Conservation (phyloP, 2,113 vertebrate species). For the Vulpes vulpes region DNA sequence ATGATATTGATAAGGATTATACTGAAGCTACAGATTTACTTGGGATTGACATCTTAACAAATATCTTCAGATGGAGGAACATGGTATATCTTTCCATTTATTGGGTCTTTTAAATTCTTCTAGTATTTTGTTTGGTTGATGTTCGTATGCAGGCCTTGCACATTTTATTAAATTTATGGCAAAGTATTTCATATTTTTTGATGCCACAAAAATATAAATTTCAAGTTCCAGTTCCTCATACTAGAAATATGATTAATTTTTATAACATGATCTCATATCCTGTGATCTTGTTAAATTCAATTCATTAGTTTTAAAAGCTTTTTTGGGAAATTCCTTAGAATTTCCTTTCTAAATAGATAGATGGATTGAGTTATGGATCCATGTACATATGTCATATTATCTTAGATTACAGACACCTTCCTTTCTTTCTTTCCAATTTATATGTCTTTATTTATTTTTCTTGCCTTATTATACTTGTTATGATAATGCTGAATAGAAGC, state of each 20-base stretch:
- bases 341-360: neutral
- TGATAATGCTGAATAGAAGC: neutral
- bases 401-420: neutral
- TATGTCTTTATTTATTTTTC: constrained; percentile 2
- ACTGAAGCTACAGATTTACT: neutral
- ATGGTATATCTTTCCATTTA: neutral
- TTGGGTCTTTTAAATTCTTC: neutral
- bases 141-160: neutral
- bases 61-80: neutral
- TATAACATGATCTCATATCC: neutral
- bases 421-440: neutral
- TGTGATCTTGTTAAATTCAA: neutral
- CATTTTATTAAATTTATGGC: constrained; percentile 26
- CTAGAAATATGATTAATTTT: constrained; percentile 31
- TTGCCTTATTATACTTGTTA: neutral
- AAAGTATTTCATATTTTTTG: constrained; percentile 21
- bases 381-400: neutral
- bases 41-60: neutral
- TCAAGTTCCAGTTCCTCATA: neutral
- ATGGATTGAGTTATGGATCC: neutral
- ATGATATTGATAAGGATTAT: neutral
- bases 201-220: neutral
- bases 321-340: neutral
- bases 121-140: neutral
- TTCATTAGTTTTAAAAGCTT: neutral